Base-by-base conservation (phyloP, 64 coral and sea anemone species). In the Montipora sp. region DNA sequence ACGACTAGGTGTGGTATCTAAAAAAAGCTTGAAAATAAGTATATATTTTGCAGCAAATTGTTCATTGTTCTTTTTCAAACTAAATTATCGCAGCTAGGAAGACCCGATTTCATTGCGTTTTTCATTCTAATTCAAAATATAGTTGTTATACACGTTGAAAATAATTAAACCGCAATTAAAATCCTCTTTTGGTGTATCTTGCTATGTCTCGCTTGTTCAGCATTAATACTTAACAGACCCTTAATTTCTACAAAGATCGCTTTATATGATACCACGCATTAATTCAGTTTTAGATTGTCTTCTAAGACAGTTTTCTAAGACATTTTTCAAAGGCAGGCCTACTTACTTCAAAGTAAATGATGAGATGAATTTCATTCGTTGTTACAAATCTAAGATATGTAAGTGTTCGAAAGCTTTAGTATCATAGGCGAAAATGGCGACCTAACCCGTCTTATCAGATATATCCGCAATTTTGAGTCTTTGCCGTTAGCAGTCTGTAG, bases 321-420 rank as follows among this genome's bases (percentile, higher is more conserved):
- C 80, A 43, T 83, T 68, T 67, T 67, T 83, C 59, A 67, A 47
- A 83, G 44, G 60, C 14, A 83, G 47, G 60, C 80, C 22, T 18
- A 61, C 23, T 83, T 24, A 67, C 59, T 45, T 18, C 19, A 67
- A 83, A 47, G 43, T 15, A 83, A 68, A 83, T 59, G 67, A 83
- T 45, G 47, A 21, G 63, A 83, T 83, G 22, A 59, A 46, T 67
- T 83, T 83, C 80, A 83, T 83, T 68, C 65, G 27, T 47, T 83
- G 59, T 19, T 85, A 85, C 60, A 72, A 11, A 57, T 11, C 53
- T 57, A 57, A 57, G 11, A 11, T 8, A 57, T 8, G 53, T 11
- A 11, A 11, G 11, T 57, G 53, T 8, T 8, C 3, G 11, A 57
- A 57, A 57, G 53, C 7, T 57, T 57, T 57, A 0, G 7, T 11